Base-by-base conservation (phyloP, 2,797 vertebrate genomes). In the Pachyuromys duprasi region DNA sequence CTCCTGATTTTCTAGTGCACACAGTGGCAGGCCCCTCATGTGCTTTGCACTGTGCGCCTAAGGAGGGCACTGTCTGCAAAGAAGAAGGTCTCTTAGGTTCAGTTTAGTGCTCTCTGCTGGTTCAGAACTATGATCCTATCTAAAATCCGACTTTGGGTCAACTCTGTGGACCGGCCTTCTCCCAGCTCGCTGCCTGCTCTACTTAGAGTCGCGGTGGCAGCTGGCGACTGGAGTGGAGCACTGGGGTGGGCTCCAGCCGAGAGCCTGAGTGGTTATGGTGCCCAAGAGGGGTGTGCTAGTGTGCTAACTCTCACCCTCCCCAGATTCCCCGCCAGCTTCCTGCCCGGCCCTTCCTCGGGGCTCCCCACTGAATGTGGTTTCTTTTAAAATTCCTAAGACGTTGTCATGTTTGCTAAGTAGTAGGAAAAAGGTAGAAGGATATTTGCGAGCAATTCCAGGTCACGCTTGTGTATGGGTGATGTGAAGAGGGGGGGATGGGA, bases 231-330 rank as follows among this genome's bases (percentile, higher is more conserved):
- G 86, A 74, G 75, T 86, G 57, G 79, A 57, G 45, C 55, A 22
- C 94, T 74, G 39, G 76, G 33, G 2, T 83, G 15, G 87, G 80
- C 79, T 79, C 63, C 60, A 95, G 67, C 55, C 62, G 90, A 94
- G 96, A 92, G 33, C 89, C 53, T 89, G 74, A 94, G 78, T 80
- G 74, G 88, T 89, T 17, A 28, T 94, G 45, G 13, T 79, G 55
- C 82, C 80, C n/a, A n/a, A 88, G 83, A 70, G 86, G 57, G 90
- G 15, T 22, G 13, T n/a, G 33, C 24, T 53, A 45, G 13, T 80
- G 57, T 89, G 91, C 82, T 87, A 53, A 62, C 81, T 81, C 49
- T 86, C 1, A 17, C 80, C 81, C 75, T 75, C 11, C 9, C 63
- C 14, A 78, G 45, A 20, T 14, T 82, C 26, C 60, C 84, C 28